Percentiles rank a stretch among this genome's conserved stretches.
These are phyloP conservation scores for Thereva nobilitata DNA, from an alignment of 2,888 invertebrate genomes.

Conservation along the genomic window DNA sequence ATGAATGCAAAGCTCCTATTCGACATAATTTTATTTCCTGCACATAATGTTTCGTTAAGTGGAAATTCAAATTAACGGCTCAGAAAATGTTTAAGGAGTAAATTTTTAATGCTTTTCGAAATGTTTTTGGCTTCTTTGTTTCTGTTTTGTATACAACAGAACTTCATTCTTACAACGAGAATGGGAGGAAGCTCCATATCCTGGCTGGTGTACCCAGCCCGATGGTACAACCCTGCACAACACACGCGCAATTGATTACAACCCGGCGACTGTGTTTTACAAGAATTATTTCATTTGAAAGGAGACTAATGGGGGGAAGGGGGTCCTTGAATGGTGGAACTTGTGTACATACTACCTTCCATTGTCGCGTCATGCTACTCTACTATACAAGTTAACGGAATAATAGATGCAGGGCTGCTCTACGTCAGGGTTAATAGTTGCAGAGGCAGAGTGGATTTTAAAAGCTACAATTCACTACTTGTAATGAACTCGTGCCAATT, in stretches of 20 bases:
- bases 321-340: neutral
- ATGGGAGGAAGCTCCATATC: no score
- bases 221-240: neutral
- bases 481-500: no score
- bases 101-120: conserved; percentile 36
- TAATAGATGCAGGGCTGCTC: no score
- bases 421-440: no score
- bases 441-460: no score
- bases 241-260: conserved; percentile 28
- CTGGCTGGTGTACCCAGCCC: no score
- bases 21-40: conserved; percentile 34
- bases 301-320: conserved; percentile 15
- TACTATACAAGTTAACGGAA: no score
- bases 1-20: neutral
- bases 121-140: conserved; percentile 5
- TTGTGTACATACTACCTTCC: no score
- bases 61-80: conserved; percentile 38
- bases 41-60: conserved; percentile 36
- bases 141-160: neutral
- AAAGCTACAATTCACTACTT: no score
- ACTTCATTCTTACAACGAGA: no score
- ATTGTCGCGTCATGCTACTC: no score
- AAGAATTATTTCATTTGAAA: conserved; percentile 26
- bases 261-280: conserved; percentile 6
- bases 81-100: conserved; percentile 31